Evolutionary conservation across 2,113 vertebrate genomes (phyloP), one percentile per base, ranked within the genome.

Genomic region (Nycticryphes semicollaris): DNA sequence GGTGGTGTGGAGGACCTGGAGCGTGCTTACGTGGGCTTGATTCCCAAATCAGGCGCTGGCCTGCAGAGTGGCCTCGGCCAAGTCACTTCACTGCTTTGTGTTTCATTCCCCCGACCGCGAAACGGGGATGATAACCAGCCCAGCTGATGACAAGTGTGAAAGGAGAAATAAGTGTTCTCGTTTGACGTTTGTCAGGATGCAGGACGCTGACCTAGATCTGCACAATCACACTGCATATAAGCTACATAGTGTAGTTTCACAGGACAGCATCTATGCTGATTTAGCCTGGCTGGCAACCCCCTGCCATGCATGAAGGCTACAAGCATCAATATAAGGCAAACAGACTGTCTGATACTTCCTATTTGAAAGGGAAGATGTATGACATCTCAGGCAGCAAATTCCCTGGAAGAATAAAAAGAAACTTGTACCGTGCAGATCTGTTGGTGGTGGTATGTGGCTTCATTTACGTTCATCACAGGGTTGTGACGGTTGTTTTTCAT

Each of bases 161-260:
- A 63, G 74, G 75, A 90, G 78, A 57, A 85, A 66, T 77, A 73
- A 89, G 28, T 83, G 10, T 88, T 87, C 70, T 85, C 67, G 6
- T 77, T 6, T 69, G 87, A 90, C 33, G 7, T 85, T 83, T 94
- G 91, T 93, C 91, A 96, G 84, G 73, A 30, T 62, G 78, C 31
- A 12, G 78, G 89, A 47, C 77, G 94, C 87, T 97, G 96, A 96
- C 96, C 94, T 83, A 96, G 84, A 96, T 96, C 87, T 87, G 74
- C 39, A 25, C 87, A 16, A 56, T 82, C 91, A 20, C 53, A 78
- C 47, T 78, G 76, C 37, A 7, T 94, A 21, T 67, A 35, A 66
- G 69, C 84, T 72, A 10, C 23, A 2, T 8, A 17, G 60, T 8
- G 21, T 56, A 57, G 80, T 35, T 87, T 28, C 62, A 14, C 18